These are phyloP conservation scores for Linyphia triangularis DNA, from an alignment of 2,888 invertebrate genomes.

Conservation along the genomic window DNA sequence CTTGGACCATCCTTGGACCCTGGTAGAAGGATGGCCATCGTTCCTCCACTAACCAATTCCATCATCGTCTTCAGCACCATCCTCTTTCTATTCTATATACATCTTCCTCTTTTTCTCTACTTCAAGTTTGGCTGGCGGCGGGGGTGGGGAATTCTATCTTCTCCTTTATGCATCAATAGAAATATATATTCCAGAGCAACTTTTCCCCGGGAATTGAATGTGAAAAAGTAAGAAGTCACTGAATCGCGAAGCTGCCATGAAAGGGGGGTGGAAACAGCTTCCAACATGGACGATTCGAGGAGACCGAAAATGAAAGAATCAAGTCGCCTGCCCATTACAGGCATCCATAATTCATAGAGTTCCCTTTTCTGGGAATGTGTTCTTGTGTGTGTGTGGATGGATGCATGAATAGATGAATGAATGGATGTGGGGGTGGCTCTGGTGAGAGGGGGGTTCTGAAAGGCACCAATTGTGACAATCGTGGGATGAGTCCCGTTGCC, in stretches of 20 bases:
- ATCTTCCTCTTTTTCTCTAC: background rate
- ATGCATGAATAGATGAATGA: conserved; percentile 50
- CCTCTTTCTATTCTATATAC: background rate
- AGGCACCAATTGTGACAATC: conserved; percentile 65
- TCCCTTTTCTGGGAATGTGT: conserved; percentile 57
- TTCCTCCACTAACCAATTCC: conserved; percentile 58
- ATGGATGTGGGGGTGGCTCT: conserved; percentile 28
- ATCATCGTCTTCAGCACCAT: conserved; percentile 41
- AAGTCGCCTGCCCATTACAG: conserved; percentile 66
- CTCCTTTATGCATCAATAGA: conserved; percentile 73
- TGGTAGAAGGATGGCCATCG: conserved; percentile 32
- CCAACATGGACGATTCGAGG: conserved; percentile 64
- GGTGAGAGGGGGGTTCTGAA: conserved; percentile 22
- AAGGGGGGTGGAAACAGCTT: conserved; percentile 68
- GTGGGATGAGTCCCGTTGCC: conserved; percentile 18
- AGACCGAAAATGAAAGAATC: conserved; percentile 73
- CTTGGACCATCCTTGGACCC: conserved; percentile 64
- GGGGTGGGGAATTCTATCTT: conserved; percentile 68
- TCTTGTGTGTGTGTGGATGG: conserved; percentile 46
- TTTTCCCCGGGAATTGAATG: conserved; percentile 69
- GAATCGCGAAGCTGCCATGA: conserved; percentile 70
- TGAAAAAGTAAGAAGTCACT: conserved; percentile 70
- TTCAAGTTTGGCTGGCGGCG: conserved; percentile 7
- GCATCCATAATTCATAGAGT: conserved; percentile 75
- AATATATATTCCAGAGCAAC: conserved; percentile 69